Conservation (phyloP, 1,140 invertebrate species). For the Drosophila yakuba region DNA sequence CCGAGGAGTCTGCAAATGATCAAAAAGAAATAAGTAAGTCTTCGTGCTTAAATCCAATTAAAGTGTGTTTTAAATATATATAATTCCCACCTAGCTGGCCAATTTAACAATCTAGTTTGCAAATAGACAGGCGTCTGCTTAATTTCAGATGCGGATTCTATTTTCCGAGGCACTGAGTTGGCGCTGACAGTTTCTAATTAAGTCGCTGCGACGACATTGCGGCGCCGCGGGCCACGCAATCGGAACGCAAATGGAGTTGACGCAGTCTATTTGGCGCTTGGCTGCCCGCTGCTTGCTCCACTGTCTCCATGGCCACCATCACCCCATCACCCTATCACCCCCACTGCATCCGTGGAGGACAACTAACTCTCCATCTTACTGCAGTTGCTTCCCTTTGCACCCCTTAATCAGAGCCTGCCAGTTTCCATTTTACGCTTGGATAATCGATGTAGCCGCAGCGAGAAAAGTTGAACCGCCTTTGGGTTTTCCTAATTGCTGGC, state of each 20-base stretch:
- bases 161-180: conserved; percentile 4
- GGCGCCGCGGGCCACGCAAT: conserved; percentile 30
- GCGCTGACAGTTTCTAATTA: conserved; percentile 58
- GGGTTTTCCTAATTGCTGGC: conserved; percentile 40
- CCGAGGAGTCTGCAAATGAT: conserved; percentile 69
- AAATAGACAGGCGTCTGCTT: not conserved
- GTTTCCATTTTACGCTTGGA: conserved; percentile 73
- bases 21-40: not conserved
- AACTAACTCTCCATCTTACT: not conserved
- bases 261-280: conserved; percentile 79
- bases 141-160: not conserved
- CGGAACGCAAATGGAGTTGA: conserved; percentile 51
- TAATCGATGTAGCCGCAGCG: conserved; percentile 50
- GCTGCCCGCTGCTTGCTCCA: conserved; percentile 25
- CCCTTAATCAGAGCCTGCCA: conserved; percentile 51
- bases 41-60: not conserved
- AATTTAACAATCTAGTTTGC: not conserved
- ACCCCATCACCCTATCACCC: not conserved
- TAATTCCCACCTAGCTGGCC: too few species aligned
- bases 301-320: not conserved
- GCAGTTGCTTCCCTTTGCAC: conserved; percentile 8
- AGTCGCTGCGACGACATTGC: conserved; percentile 46
- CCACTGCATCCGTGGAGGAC: not conserved
- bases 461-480: conserved; percentile 27
- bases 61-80: not conserved